A percentile compares a stretch with the other conserved stretches of the same genome.
These are phyloP conservation scores for Conus ventricosus DNA, from an alignment of 1,140 invertebrate species.

Conservation along the genomic window DNA sequence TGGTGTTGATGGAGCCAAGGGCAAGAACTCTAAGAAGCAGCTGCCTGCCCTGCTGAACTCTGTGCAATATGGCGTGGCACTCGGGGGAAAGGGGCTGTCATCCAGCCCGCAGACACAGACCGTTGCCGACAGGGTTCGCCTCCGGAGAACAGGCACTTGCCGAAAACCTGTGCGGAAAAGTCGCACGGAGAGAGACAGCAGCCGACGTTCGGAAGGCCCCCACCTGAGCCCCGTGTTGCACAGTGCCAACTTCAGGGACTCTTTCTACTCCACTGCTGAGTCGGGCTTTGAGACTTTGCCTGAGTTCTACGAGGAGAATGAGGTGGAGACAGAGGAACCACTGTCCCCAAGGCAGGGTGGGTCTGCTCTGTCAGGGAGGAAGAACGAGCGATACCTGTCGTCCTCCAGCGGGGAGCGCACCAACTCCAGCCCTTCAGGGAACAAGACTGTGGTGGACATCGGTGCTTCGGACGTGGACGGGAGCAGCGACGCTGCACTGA, in stretches of 20 bases:
- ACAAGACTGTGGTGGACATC: neutral
- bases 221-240: conserved; percentile 42
- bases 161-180: conserved; percentile 26
- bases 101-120: neutral
- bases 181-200: conserved; percentile 42
- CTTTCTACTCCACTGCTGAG: conserved; percentile 53
- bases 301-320: conserved; percentile 36
- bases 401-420: conserved; percentile 1
- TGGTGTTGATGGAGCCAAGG: conserved; percentile 51
- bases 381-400: conserved; percentile 29
- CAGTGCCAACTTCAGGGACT: conserved; percentile 40
- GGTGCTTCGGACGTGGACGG: neutral
- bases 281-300: conserved; percentile 50
- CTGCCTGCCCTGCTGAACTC: conserved; percentile 40
- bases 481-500: neutral
- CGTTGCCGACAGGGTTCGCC: neutral
- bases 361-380: conserved; percentile 52
- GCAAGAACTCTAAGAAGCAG: conserved; percentile 39
- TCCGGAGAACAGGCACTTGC: conserved; percentile 4
- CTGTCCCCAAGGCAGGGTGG: conserved; percentile 54
- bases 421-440: conserved; percentile 9
- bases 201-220: conserved; percentile 16
- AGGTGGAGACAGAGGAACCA: conserved; percentile 12
- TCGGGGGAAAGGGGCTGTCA: conserved; percentile 31
- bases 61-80: conserved; percentile 45